Percentiles rank a stretch among this genome's conserved stretches.
These are phyloP conservation scores for Chloroclystis v-ata DNA, from an alignment of 2,888 invertebrate species.

Conservation along the genomic window DNA sequence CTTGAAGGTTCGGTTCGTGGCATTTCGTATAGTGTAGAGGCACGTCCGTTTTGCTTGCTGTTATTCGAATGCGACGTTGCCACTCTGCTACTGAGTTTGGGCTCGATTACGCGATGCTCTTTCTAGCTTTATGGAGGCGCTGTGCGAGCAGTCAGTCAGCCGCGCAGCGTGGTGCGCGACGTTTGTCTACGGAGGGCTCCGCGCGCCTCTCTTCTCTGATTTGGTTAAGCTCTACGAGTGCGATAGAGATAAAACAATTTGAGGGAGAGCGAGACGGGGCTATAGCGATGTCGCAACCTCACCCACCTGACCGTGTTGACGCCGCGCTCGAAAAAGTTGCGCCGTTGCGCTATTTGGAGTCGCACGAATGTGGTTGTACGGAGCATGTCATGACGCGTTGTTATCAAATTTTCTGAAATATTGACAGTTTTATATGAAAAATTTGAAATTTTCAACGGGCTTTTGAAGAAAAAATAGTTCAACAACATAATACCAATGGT, in stretches of 20 bases:
- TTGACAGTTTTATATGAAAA: conserved; percentile 50
- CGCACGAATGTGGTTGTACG: conserved; percentile 71
- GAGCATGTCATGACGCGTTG: conserved; percentile 65
- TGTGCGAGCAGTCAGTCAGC: conserved; percentile 69
- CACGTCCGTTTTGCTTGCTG: conserved; percentile 65
- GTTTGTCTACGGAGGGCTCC: conserved; percentile 68
- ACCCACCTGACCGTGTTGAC: conserved; percentile 79
- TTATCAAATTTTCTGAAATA: conserved; percentile 60
- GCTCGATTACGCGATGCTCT: conserved; percentile 54
- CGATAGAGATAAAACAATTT: conserved; percentile 49
- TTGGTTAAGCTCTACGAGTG: conserved; percentile 44
- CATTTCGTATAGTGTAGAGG: conserved; percentile 66
- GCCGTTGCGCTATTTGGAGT: conserved; percentile 77
- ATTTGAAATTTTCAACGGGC: conserved; percentile 36
- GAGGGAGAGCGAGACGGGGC: conserved; percentile 48
- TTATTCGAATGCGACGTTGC: conserved; percentile 69
- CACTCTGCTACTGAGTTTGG: conserved; percentile 47
- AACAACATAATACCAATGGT: conserved; percentile 45
- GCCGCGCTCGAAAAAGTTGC: conserved; percentile 78
- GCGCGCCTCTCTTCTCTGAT: conserved; percentile 49
- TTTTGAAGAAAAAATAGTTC: conserved; percentile 39
- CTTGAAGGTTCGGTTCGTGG: conserved; percentile 67
- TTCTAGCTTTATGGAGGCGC: conserved; percentile 43
- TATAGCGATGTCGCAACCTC: conserved; percentile 77
- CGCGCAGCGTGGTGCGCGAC: conserved; percentile 77